Conservation (phyloP, 2,113 vertebrate species). For the Heliornis fulica region DNA sequence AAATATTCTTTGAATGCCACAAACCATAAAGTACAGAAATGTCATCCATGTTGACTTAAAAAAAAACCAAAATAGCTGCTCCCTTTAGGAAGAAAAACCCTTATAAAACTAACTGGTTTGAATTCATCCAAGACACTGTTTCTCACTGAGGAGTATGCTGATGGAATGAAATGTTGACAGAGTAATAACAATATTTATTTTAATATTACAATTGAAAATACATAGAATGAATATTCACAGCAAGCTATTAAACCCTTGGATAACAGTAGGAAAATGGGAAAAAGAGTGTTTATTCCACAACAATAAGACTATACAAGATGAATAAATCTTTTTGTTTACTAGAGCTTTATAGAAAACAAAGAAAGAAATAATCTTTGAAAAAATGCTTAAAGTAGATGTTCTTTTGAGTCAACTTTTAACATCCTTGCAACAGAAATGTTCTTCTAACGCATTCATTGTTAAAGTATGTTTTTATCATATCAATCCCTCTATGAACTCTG, state of each 20-base stretch:
- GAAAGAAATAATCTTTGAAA: not conserved
- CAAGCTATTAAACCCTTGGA: not conserved
- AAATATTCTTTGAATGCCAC: not conserved
- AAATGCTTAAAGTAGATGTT: constrained; percentile 25
- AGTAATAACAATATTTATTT: not conserved
- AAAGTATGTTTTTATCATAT: constrained; percentile 58
- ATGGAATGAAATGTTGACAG: constrained; percentile 7
- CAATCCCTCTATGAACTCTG: constrained; percentile 40
- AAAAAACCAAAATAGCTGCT: not conserved
- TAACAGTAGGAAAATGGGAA: not conserved
- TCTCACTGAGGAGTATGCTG: not conserved
- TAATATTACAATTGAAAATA: not conserved
- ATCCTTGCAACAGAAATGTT: constrained; percentile 45
- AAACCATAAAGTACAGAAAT: not conserved
- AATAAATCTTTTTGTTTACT: not conserved
- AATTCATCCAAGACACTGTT: not conserved
- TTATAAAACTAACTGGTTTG: not conserved
- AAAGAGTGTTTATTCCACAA: not conserved
- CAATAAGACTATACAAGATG: not conserved
- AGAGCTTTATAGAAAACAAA: not conserved
- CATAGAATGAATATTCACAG: not conserved
- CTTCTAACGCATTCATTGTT: constrained; percentile 47
- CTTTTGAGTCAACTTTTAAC: constrained; percentile 40
- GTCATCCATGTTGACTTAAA: not conserved
- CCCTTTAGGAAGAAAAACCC: not conserved